Base-by-base conservation (phyloP, 1,140 invertebrate species). In the Hydropsyche tenuis region DNA sequence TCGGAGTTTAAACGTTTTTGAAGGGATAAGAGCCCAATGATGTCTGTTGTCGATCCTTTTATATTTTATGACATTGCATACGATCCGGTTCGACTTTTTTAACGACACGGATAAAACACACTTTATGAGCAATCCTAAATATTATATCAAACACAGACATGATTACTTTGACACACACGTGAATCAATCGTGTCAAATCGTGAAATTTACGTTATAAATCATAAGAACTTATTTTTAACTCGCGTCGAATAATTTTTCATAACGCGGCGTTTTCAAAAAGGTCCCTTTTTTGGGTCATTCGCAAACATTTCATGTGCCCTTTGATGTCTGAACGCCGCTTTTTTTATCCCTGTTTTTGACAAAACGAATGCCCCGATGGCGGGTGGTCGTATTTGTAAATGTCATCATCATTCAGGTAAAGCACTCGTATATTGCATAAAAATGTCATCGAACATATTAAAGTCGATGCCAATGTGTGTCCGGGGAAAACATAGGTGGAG, bases 361-460 rank as follows among this genome's bases (percentile, higher is more conserved):
- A 48, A 69, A 51, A 30, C 22, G 46, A 69, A 51, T n/a, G 46
- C 56, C 68, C 48, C n/a, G 16, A 23, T 63, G 30, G 51, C 75
- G 75, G 75, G 75, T 76, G 75, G 75, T 76, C 75, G 75, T 73
- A 74, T 74, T 74, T 76, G 75, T 74, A 74, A 70, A 74, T 74
- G 75, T 76, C 75, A 76, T 69, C 75, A 72, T 72, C 37, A 70
- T 74, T 73, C 56, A 69, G n/a, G 51, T 12, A 37, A 48, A 56
- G 70, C 72, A 74, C 75, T 37, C 48, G 27, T 27, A 66, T 51
- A 72, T 76, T 76, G 72, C 75, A 72, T 76, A 76, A 76, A 76
- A 76, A 76, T 76, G 75, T 76, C 75, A 76, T 60, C 75, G 75
- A 27, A 23, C 20, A 22, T 51, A 76, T 76, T 73, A 76, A 37